Evolutionary conservation across 2,797 vertebrate species (phyloP).

Genomic region (Gallinago nigripennis): DNA sequence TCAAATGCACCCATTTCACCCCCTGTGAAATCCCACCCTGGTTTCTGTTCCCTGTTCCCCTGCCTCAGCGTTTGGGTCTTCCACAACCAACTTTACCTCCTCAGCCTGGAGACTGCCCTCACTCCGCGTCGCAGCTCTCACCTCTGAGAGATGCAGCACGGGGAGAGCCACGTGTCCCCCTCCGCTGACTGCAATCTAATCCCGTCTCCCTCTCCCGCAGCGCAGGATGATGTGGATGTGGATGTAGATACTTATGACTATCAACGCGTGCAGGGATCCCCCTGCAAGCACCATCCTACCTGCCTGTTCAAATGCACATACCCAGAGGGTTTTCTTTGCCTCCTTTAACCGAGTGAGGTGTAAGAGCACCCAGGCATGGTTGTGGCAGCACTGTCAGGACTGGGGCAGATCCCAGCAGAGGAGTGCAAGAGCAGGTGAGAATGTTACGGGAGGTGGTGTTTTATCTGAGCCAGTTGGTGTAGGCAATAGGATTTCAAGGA

Average conservation of each 20-base stretch:
- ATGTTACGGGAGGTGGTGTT: background rate
- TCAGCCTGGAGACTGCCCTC: background rate
- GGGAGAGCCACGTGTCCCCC: background rate
- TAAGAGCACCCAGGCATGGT: background rate
- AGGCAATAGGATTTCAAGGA: background rate
- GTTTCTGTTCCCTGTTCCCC: background rate
- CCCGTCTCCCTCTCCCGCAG: background rate
- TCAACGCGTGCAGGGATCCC: fast-evolving
- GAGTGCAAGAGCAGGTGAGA: background rate
- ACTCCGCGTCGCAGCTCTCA: fast-evolving
- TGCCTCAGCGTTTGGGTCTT: fast-evolving
- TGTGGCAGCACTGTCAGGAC: fast-evolving
- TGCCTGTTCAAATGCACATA: background rate
- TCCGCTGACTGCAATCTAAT: background rate
- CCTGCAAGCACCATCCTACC: background rate
- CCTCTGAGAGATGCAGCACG: fast-evolving
- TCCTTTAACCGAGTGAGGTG: background rate
- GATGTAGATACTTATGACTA: fast-evolving
- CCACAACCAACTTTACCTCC: background rate
- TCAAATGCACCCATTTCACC: background rate
- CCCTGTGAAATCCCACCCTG: background rate
- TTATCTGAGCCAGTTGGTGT: background rate
- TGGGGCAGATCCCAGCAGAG: background rate
- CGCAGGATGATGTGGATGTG: background rate
- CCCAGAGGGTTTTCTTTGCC: background rate